A percentile compares a stretch with the other conserved stretches of the same genome.
phyloP scores from a whole-genome alignment of 2,888 invertebrate species.

The Eupithecia abbreviata region DNA sequence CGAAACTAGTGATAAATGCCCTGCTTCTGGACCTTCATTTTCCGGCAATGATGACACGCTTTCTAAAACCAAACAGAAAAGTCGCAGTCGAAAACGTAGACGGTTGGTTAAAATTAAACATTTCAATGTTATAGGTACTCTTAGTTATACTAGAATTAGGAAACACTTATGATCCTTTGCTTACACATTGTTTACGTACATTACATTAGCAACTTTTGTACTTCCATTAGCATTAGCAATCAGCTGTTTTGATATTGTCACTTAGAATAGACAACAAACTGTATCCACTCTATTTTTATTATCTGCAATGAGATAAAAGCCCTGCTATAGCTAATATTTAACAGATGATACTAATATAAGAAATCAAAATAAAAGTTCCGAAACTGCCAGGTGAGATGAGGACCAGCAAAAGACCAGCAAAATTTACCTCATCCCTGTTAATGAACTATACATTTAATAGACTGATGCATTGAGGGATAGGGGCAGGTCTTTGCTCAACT shows the following conservation, averaged over 20 bases:
- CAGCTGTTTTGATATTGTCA: background rate
- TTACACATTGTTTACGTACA: background rate
- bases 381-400: no score
- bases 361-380: background rate
- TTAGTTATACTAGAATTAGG: background rate
- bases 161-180: background rate
- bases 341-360: no score
- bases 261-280: background rate
- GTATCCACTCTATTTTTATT: background rate
- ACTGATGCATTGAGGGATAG: background rate
- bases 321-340: no score
- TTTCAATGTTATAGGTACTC: background rate
- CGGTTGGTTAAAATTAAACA: slow-evolving; percentile 51
- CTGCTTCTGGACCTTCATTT: slow-evolving; percentile 21
- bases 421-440: no score
- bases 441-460: no score
- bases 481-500: background rate
- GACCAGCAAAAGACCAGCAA: no score
- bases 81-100: slow-evolving; percentile 65
- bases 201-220: background rate
- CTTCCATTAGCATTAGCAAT: background rate
- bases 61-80: slow-evolving; percentile 54
- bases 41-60: slow-evolving; percentile 38
- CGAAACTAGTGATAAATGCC: slow-evolving; percentile 29
- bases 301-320: background rate